Percentiles rank a stretch among this genome's conserved stretches.
Conservation (phyloP, 2,888 invertebrate genomes). For the Thalpophila matura region DNA sequence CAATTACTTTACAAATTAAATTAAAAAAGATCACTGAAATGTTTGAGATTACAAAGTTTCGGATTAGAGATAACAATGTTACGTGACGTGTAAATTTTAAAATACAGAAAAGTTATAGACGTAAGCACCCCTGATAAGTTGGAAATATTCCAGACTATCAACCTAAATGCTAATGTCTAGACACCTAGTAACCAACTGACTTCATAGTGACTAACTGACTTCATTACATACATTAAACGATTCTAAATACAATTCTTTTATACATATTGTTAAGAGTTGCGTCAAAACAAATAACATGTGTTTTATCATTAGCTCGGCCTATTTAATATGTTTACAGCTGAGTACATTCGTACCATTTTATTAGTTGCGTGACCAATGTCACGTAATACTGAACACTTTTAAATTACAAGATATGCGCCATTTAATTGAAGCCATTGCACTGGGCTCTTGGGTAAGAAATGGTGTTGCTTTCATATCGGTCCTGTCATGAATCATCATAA, state of each 20-base stretch:
- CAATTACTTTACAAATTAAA: too few relatives aligned
- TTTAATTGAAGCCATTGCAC: constrained; percentile 8
- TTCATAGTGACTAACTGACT: constrained; percentile 18
- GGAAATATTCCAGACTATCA: too few relatives aligned
- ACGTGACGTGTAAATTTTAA: too few relatives aligned
- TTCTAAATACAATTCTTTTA: constrained; percentile 18
- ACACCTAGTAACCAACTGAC: constrained; percentile 13
- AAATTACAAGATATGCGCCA: constrained; percentile 1
- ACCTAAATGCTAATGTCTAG: too few relatives aligned
- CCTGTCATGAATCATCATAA: too few relatives aligned
- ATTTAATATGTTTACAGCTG: constrained; percentile 58
- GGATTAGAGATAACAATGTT: too few relatives aligned
- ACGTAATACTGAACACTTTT: constrained; percentile 31
- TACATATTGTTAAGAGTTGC: constrained; percentile 34
- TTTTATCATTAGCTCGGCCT: constrained; percentile 54
- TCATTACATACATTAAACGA: constrained; percentile 23
- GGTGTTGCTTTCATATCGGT: constrained; percentile 16
- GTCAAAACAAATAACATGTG: constrained; percentile 57
- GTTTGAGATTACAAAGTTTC: too few relatives aligned
- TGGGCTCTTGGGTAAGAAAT: constrained; percentile 2
- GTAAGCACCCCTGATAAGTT: too few relatives aligned
- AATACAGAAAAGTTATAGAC: too few relatives aligned
- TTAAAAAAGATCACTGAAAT: too few relatives aligned
- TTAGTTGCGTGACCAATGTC: constrained; percentile 37
- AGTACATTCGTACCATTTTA: constrained; percentile 46